Base-by-base conservation (phyloP, 2,797 vertebrate species). In the Tinamus major region DNA sequence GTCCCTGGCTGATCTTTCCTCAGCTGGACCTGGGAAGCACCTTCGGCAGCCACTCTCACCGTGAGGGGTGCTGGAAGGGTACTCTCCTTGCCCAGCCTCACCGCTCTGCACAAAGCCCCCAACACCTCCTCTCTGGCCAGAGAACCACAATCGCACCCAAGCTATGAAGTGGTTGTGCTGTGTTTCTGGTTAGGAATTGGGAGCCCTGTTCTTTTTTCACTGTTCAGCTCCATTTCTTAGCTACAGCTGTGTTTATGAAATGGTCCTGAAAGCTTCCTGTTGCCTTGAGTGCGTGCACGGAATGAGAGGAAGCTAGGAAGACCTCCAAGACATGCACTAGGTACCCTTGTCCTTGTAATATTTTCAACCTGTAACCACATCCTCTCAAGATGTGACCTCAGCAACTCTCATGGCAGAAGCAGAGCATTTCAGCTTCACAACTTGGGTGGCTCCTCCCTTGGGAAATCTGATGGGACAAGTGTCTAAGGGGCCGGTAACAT, bases 401-500 rank as follows among this genome's bases (percentile, higher is more conserved):
- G 51, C 7, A 6, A 12, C 44, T 55, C 26, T 64, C 58, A 51
- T 11, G 2, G 68, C 68, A 74, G 49, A 27, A 58, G 65, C 56
- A 33, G 42, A 67, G 19, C 39, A 51, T 64, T 2, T 2, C 42
- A 29, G 29, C 5, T 5, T 67, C 4, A 1, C 31, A 3, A 4
- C 26, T 42, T 0, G 2, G 31, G 85, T 26, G 39, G 31, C 7
- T 42, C 14, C 20, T 61, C 33, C 53, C 29, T 10, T 23, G 71
- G 42, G 35, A 29, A 39, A 56, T 17, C 17, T 15, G 13, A 12
- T 0, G 0, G 21, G 10, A 6, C 39, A 48, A 26, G 15, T 39
- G 15, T 2, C 0, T 26, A 26, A 56, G 29, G 29, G 20, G 11
- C 39, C 78, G 37, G 29, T 0, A 0, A 10, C 12, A 46, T 5